phyloP scores from a whole-genome alignment of 2,113 vertebrate species.

The Prunella himalayana region DNA sequence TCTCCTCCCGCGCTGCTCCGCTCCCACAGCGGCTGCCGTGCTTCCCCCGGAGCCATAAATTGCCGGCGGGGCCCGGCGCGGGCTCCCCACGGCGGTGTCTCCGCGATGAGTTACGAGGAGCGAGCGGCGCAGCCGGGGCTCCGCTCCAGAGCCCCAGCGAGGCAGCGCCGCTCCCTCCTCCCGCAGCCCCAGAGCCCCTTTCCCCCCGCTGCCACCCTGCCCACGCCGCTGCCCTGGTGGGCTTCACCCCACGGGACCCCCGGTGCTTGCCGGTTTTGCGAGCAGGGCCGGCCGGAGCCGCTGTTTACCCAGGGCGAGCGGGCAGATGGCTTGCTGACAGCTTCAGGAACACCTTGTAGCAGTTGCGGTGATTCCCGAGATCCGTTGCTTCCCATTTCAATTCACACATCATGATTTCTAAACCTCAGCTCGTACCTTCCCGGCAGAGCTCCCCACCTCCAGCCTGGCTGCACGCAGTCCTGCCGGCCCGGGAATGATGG shows the following conservation, averaged over 20 bases:
- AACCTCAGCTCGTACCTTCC: slow-evolving; percentile 55
- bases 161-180: neutral
- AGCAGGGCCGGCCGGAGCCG: neutral
- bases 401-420: slow-evolving; percentile 68
- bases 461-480: neutral
- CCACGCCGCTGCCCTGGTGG: fast-evolving
- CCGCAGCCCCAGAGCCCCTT: fast-evolving
- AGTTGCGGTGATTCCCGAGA: slow-evolving; percentile 47
- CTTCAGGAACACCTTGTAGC: slow-evolving; percentile 67
- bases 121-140: neutral
- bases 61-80: neutral
- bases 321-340: slow-evolving; percentile 65
- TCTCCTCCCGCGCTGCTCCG: neutral
- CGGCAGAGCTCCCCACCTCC: slow-evolving; percentile 12
- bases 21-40: neutral
- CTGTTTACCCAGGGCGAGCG: slow-evolving; percentile 25
- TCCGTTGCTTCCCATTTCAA: slow-evolving; percentile 65
- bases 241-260: neutral
- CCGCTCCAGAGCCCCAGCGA: neutral
- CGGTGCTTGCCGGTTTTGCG: fast-evolving
- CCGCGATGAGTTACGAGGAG: slow-evolving; percentile 34
- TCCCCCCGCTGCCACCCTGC: neutral
- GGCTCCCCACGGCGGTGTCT: neutral
- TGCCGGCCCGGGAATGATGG: fast-evolving
- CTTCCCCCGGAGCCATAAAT: neutral